Percentiles rank a stretch among this genome's conserved stretches.
These are phyloP conservation scores for Aurelia aurita DNA, from an alignment of 30 jellyfish, hydroid and myxozoan genomes.

Conservation along the genomic window DNA sequence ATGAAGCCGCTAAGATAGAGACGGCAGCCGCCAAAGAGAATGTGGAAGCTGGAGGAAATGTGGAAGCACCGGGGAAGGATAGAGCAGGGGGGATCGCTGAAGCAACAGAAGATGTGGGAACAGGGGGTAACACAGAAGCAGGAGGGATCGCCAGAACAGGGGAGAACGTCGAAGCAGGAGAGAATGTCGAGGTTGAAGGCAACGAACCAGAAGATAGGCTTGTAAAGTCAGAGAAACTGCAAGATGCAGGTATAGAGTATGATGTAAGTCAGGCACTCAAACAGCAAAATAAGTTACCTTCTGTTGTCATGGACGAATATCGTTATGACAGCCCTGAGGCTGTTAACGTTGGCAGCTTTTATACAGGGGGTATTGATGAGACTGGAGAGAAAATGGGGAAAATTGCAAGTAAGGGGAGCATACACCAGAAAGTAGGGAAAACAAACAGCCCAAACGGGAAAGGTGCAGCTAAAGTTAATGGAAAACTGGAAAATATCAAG, in stretches of 20 bases:
- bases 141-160: too few relatives aligned
- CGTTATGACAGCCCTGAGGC: conserved; percentile 29
- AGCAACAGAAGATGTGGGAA: too few relatives aligned
- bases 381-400: conserved; percentile 13
- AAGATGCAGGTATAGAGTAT: too few relatives aligned
- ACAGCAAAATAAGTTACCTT: conserved; percentile 8
- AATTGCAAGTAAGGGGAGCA: neutral
- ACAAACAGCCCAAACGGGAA: neutral
- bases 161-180: too few relatives aligned
- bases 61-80: neutral
- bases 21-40: neutral
- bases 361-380: conserved; percentile 5
- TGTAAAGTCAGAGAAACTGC: too few relatives aligned
- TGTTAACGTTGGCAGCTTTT: conserved; percentile 13
- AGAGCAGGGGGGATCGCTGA: too few relatives aligned
- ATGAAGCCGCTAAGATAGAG: conserved; percentile 22
- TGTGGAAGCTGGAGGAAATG: neutral
- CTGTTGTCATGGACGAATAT: conserved; percentile 49
- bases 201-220: too few relatives aligned
- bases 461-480: neutral
- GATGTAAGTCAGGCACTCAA: too few relatives aligned
- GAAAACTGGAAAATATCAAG: too few relatives aligned
- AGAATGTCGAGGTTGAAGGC: too few relatives aligned
- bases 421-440: neutral
- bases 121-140: too few relatives aligned